phyloP scores from a whole-genome alignment of 2,797 vertebrate genomes.

The Artibeus lituratus region DNA sequence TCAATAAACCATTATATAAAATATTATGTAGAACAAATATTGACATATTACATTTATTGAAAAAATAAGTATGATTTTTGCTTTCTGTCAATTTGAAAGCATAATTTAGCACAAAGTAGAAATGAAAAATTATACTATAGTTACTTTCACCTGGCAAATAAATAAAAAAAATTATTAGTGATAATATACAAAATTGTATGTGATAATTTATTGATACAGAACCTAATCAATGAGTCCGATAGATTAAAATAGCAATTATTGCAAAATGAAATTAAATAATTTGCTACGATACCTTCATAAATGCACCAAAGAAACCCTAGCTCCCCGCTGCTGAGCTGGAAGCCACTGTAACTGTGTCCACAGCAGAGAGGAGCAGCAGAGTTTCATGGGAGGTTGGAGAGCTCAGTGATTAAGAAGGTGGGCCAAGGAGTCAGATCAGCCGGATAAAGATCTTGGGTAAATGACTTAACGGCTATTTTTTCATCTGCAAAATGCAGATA shows the following conservation, averaged over 20 bases:
- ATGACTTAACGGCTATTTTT: neutral
- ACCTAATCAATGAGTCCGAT: neutral
- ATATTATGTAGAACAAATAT: neutral
- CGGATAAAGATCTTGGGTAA: neutral
- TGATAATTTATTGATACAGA: neutral
- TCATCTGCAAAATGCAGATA: neutral
- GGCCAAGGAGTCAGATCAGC: neutral
- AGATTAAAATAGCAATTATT: neutral
- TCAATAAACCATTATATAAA: neutral
- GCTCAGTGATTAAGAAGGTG: neutral
- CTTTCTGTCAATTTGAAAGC: neutral
- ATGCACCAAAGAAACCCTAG: neutral
- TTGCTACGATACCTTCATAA: neutral
- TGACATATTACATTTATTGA: neutral
- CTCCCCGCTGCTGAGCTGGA: neutral
- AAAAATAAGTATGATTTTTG: neutral
- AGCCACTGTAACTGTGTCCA: neutral
- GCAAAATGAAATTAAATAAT: neutral
- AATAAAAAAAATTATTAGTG: neutral
- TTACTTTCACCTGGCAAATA: neutral
- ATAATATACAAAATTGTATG: neutral
- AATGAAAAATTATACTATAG: neutral
- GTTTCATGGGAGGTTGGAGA: neutral
- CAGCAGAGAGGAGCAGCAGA: too few relatives aligned
- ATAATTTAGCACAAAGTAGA: constrained; percentile 13